phyloP scores from a whole-genome alignment of 2,113 vertebrate genomes.

The Cyphomyrus discorhynchus region DNA sequence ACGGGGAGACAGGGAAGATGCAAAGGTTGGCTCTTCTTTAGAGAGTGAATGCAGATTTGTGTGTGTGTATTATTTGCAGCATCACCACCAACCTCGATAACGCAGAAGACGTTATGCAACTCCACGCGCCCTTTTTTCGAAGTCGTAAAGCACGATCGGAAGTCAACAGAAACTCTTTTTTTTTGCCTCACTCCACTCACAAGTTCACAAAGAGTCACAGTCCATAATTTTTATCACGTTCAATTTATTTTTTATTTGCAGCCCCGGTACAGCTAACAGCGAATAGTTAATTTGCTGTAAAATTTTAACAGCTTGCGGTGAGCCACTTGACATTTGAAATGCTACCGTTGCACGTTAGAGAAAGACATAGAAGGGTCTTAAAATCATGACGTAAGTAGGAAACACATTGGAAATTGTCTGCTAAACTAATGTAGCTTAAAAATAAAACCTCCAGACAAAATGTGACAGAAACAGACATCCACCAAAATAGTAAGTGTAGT shows the following conservation, averaged over 20 bases:
- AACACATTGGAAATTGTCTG: neutral
- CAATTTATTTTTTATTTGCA: constrained; percentile 15
- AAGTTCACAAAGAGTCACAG: constrained; percentile 17
- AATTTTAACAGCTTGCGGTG: neutral
- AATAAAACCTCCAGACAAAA: neutral
- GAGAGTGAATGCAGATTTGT: constrained; percentile 21
- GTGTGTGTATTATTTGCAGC: neutral
- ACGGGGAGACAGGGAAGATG: constrained; percentile 37
- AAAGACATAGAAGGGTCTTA: neutral
- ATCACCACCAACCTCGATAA: constrained; percentile 12
- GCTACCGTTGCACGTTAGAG: neutral
- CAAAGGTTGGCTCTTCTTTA: constrained; percentile 34
- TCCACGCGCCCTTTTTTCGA: neutral
- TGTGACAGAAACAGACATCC: neutral
- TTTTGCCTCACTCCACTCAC: neutral
- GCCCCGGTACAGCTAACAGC: neutral
- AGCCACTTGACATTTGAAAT: neutral
- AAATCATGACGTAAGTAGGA: neutral
- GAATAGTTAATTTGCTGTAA: constrained; percentile 8
- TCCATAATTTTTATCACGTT: constrained; percentile 11
- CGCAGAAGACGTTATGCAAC: neutral
- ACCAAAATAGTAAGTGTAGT: neutral
- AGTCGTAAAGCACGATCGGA: neutral
- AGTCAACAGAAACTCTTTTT: neutral
- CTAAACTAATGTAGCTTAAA: neutral